Conservation (phyloP, 2,113 vertebrate species). For the Spilogale gracilis region DNA sequence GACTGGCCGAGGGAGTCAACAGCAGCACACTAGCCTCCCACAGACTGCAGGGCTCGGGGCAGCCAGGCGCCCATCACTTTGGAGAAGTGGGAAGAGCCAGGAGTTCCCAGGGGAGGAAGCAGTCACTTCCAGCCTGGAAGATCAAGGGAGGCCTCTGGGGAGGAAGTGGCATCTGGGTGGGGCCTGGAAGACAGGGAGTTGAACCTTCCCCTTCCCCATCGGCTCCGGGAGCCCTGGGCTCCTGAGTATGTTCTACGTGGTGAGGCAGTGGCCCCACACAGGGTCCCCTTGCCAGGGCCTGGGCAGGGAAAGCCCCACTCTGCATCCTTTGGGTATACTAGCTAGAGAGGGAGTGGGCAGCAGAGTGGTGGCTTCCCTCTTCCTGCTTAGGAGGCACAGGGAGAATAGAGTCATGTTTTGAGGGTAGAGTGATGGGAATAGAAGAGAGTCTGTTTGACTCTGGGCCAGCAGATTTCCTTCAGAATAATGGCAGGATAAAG, state of each 20-base stretch:
- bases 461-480: background rate
- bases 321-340: background rate
- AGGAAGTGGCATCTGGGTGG: background rate
- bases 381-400: background rate
- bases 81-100: background rate
- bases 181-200: background rate
- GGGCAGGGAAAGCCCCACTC: background rate
- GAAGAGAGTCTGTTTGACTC: background rate
- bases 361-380: background rate
- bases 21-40: background rate
- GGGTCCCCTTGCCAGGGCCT: fast-evolving
- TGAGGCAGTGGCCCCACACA: background rate
- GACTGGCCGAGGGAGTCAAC: background rate
- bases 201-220: background rate
- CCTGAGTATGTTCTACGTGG: background rate
- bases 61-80: background rate
- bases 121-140: background rate
- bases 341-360: background rate
- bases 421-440: background rate
- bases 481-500: background rate
- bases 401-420: background rate
- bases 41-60: background rate
- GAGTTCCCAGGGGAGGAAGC: background rate
- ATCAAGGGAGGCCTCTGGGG: background rate
- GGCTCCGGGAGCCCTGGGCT: background rate